phyloP scores from a whole-genome alignment of 2,113 vertebrate genomes.

The Prochilodus magdalenae region DNA sequence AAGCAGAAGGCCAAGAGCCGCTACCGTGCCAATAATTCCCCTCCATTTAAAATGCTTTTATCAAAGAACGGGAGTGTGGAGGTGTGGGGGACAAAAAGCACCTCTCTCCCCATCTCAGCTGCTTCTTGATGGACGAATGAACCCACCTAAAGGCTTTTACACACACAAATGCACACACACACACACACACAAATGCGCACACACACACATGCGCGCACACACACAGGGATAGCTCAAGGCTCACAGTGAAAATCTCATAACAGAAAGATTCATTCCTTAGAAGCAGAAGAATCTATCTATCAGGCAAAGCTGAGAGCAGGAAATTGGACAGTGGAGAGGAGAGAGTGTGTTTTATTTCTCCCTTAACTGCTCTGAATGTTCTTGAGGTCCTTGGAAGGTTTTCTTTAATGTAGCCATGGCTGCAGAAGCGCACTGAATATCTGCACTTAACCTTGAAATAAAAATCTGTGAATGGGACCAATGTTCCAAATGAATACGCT shows the following conservation, averaged over 20 bases:
- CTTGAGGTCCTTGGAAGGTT: background rate
- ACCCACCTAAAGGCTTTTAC: conserved; percentile 70
- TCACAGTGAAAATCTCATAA: background rate
- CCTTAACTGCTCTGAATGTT: conserved; percentile 13
- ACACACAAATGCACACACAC: conserved; percentile 18
- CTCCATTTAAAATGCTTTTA: conserved; percentile 75
- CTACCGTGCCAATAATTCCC: conserved; percentile 68
- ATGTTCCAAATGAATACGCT: background rate
- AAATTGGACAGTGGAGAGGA: conserved; percentile 1
- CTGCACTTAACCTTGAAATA: background rate
- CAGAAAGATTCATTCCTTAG: conserved; percentile 22
- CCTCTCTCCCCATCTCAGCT: conserved; percentile 56
- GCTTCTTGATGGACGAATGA: conserved; percentile 58
- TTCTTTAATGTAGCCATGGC: background rate
- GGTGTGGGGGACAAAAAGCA: conserved; percentile 74
- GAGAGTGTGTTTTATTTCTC: conserved; percentile 34
- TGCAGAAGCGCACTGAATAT: background rate
- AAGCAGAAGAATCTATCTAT: conserved; percentile 16
- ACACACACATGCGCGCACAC: conserved; percentile 44
- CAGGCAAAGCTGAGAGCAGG: background rate
- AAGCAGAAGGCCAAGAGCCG: conserved; percentile 70
- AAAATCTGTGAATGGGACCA: background rate
- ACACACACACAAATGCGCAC: conserved; percentile 35
- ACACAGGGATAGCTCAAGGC: conserved; percentile 18
- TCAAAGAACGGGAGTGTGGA: conserved; percentile 61